These are phyloP conservation scores for Bothrops jararaca DNA, from an alignment of 2,113 vertebrate species.

Conservation along the genomic window DNA sequence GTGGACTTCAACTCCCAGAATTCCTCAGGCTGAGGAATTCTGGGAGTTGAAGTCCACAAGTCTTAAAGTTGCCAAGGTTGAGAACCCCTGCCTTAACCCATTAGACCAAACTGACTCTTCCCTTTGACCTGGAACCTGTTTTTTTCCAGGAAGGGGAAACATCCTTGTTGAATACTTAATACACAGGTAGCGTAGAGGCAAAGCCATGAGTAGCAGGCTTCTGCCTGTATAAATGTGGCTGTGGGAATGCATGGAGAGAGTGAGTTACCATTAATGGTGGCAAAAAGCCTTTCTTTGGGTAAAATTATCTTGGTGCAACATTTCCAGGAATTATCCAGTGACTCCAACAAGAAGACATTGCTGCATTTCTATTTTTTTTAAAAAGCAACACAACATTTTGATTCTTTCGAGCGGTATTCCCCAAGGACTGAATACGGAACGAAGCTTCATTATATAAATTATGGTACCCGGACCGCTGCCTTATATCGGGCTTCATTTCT, in stretches of 20 bases:
- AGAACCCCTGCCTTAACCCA: no score
- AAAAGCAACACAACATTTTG: constrained; percentile 39
- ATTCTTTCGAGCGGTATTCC: constrained; percentile 55
- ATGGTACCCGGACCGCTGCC: constrained; percentile 44
- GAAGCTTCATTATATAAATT: constrained; percentile 64
- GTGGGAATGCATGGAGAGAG: accelerated
- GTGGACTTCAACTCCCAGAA: no score
- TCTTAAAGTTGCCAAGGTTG: no score
- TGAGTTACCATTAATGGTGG: neutral
- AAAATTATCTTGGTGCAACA: constrained; percentile 20
- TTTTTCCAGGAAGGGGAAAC: no score
- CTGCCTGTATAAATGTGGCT: neutral
- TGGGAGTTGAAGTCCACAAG: no score
- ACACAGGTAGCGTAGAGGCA: no score
- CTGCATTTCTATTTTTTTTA: constrained; percentile 60
- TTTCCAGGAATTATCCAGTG: constrained; percentile 5
- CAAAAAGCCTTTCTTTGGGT: neutral
- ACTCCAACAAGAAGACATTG: constrained; percentile 15
- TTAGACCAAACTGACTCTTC: no score
- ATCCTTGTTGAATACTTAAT: no score
- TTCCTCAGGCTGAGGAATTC: no score
- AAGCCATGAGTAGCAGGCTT: no score
- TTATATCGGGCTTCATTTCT: constrained; percentile 46
- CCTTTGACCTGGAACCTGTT: neutral
- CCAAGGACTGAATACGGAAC: constrained; percentile 41